These are phyloP conservation scores for Phortica magna DNA, from an alignment of 2,888 invertebrate species.

Conservation along the genomic window DNA sequence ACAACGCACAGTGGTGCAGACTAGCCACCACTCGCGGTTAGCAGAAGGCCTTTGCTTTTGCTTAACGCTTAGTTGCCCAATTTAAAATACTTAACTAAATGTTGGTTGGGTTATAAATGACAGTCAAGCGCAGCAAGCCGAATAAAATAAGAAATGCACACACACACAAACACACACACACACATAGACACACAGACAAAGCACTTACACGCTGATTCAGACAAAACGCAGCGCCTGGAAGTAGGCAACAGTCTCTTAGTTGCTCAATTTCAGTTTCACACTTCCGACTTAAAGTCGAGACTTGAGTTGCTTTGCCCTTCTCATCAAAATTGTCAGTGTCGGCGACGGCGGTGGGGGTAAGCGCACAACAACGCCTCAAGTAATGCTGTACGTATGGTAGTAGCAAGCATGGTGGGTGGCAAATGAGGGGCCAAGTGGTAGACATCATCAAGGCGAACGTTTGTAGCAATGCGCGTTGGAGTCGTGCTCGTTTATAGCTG, in stretches of 20 bases:
- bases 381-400: constrained; percentile 10
- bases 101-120: constrained; percentile 21
- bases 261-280: constrained; percentile 77
- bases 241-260: constrained; percentile 72
- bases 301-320: background rate
- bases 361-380: background rate
- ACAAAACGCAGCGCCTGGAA: constrained; percentile 47
- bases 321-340: too few species aligned
- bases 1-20: background rate
- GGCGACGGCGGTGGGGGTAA: background rate
- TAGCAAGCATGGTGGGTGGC: background rate
- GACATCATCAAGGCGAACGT: constrained; percentile 1
- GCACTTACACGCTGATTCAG: too few species aligned
- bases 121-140: constrained; percentile 35
- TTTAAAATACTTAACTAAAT: constrained; percentile 12
- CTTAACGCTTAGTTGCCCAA: background rate
- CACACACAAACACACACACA: constrained; percentile 21
- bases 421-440: background rate
- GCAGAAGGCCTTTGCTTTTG: too few species aligned
- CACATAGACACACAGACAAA: background rate
- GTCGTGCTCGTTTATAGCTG: constrained; percentile 52
- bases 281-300: constrained; percentile 61
- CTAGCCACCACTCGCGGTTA: too few species aligned
- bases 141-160: constrained; percentile 46
- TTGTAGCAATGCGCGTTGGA: constrained; percentile 22